phyloP scores from a whole-genome alignment of 1,140 invertebrate genomes.

The Diachasma alloeum region DNA sequence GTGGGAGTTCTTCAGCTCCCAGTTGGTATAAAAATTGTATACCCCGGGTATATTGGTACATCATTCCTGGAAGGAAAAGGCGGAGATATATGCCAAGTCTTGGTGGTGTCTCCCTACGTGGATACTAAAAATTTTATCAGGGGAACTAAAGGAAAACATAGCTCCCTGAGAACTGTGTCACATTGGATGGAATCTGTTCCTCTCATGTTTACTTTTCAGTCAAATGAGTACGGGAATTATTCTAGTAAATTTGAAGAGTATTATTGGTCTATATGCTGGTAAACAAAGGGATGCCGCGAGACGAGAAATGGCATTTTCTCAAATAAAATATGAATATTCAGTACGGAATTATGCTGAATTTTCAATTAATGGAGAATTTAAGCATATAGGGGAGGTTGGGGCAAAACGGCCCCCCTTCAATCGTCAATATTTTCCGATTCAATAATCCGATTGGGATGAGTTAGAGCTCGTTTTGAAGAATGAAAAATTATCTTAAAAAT shows the following conservation, averaged over 20 bases:
- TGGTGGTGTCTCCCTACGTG: neutral
- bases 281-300: too few relatives aligned
- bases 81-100: neutral
- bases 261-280: neutral
- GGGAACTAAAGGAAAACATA: neutral
- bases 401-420: too few relatives aligned
- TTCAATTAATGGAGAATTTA: too few relatives aligned
- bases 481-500: too few relatives aligned
- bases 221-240: neutral
- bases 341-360: too few relatives aligned
- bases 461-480: too few relatives aligned
- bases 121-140: slow-evolving; percentile 10
- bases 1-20: slow-evolving; percentile 3
- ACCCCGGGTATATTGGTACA: neutral
- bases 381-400: too few relatives aligned
- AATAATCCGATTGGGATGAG: too few relatives aligned
- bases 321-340: too few relatives aligned
- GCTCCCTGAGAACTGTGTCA: neutral
- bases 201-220: neutral
- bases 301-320: too few relatives aligned
- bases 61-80: neutral
- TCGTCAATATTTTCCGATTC: too few relatives aligned
- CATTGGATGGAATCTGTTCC: neutral
- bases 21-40: slow-evolving; percentile 6
- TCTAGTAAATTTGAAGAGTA: neutral